Conservation (phyloP, 2,797 vertebrate species). For the Ispidina picta region DNA sequence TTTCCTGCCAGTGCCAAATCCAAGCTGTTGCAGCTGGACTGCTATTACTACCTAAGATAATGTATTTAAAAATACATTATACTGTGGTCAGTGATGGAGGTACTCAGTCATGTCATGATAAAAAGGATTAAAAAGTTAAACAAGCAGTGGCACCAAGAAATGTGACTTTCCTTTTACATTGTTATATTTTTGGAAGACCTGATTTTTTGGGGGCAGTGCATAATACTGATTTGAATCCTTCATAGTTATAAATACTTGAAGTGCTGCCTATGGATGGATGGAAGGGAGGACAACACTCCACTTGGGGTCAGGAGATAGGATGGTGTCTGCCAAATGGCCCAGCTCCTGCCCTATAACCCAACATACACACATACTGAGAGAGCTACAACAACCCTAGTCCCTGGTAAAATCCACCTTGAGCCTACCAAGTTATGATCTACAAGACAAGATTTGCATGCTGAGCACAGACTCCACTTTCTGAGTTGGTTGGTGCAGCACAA, state of each 20-base stretch:
- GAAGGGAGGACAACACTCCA: not conserved
- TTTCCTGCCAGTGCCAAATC: not conserved
- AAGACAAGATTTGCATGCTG: not conserved
- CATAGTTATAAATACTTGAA: not conserved
- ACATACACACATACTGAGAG: not conserved
- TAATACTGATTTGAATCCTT: not conserved
- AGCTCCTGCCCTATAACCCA: not conserved
- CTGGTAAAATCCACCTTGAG: not conserved
- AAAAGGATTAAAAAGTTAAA: not conserved
- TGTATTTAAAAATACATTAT: conserved; percentile 5
- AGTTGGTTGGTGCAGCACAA: not conserved
- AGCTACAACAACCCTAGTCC: not conserved
- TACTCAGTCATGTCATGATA: not conserved
- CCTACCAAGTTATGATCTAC: not conserved
- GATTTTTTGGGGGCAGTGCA: rapidly evolving
- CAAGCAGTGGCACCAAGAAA: not conserved
- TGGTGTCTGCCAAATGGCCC: not conserved
- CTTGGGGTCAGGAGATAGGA: not conserved
- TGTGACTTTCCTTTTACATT: not conserved
- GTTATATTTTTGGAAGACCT: not conserved
- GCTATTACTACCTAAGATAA: not conserved
- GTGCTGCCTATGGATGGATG: not conserved
- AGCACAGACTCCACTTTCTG: not conserved
- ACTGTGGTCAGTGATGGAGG: not conserved
- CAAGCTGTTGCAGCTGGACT: not conserved